Evolutionary conservation across 2,797 vertebrate species (phyloP), one percentile per base, ranked within the genome.

Genomic region (Melanotaenia nigrans): DNA sequence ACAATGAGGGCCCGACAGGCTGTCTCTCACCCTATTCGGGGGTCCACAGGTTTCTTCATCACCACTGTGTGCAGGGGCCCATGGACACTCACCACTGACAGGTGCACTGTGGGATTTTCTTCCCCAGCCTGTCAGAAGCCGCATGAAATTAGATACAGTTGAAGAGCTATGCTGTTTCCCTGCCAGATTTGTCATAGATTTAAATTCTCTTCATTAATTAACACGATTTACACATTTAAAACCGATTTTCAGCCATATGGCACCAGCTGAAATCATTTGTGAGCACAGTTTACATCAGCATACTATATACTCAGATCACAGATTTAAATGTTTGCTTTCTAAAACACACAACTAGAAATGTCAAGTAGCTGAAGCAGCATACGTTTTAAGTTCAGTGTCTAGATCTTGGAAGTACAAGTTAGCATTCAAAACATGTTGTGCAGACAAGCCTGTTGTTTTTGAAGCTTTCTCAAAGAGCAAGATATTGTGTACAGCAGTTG

Each of bases 1-100:
- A 62, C 42, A 57, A 9, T 25, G 5, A 61, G 63, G 6, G 33
- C 30, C 45, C 20, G 12, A 18, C 13, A 16, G 33, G 20, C 33
- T 36, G 65, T 66, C 77, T 85, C 95, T 81, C 89, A 99, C 98
- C 97, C 96, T 87, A 99, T 97, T 30, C 97, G 94, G 4, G 96
- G 96, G 83, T 99, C 97, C 0, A 99, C 97, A 0, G 97, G 97
- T 4, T 96, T 97, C 85, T 90, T 96, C 96, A 99, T 97, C 89
- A 95, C 95, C 78, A 97, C 93, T 0, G 97, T 97, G 78, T 99
- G 97, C 47, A 96, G 93, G 36, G 97, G 98, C 16, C 98, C 98
- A 0, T 97, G 98, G 78, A 99, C 92, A 83, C 96, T 97, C 63
- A 96, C 97, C 74, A 99, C 96, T 1, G 96, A 97, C 85, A 99